These are phyloP conservation scores for Tinamus guttatus DNA, from an alignment of 2,113 vertebrate species.

Conservation along the genomic window DNA sequence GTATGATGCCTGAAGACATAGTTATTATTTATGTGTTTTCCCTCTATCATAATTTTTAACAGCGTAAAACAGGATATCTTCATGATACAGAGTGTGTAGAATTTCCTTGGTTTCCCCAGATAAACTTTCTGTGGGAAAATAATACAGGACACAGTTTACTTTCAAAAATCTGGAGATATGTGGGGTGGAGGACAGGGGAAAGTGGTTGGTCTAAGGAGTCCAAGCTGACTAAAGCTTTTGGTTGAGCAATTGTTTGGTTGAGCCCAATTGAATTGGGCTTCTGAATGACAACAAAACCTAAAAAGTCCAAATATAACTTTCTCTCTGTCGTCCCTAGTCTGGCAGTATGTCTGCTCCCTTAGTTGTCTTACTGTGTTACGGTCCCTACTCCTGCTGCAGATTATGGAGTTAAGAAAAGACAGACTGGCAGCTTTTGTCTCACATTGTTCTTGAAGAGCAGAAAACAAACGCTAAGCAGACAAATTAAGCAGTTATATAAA, in stretches of 20 bases:
- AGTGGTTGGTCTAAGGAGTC: neutral
- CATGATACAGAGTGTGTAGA: neutral
- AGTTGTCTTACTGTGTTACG: neutral
- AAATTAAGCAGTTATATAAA: neutral
- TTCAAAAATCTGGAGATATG: neutral
- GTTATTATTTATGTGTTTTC: neutral
- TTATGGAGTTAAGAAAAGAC: neutral
- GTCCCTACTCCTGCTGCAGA: neutral
- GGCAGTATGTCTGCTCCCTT: fast-evolving
- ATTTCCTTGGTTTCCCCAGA: neutral
- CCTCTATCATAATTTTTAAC: neutral
- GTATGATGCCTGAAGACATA: too few species aligned
- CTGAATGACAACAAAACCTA: neutral
- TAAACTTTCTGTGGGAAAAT: neutral
- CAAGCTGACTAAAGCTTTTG: neutral
- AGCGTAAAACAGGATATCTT: neutral
- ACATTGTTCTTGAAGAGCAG: neutral
- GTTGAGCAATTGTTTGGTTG: neutral
- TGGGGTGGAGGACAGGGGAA: neutral
- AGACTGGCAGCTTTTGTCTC: neutral
- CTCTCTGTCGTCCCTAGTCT: neutral
- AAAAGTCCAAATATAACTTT: neutral
- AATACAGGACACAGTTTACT: neutral
- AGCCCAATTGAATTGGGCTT: too few species aligned
- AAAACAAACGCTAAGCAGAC: neutral